Evolutionary conservation across 2,888 invertebrate genomes (phyloP), one percentile per base, ranked within the genome.

Genomic region (Perdita meconis): DNA sequence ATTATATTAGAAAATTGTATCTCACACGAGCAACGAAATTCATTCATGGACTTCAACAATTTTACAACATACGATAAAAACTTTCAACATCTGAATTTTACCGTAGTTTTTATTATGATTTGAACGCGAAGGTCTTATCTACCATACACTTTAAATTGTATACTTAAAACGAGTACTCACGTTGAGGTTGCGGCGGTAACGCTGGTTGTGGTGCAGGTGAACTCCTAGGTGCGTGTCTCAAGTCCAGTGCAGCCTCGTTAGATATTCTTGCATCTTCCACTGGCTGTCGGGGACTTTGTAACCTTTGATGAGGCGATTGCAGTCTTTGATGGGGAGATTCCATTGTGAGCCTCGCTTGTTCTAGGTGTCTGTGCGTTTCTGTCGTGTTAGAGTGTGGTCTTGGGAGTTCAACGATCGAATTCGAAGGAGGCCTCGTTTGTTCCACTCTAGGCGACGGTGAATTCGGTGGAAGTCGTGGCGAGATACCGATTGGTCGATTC

Each of bases 291-390:
- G 91, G 91, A 67, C 91, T 91, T 68, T 91, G 91, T 60, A 91
- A 83, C 81, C 90, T 89, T 73, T 90, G 90, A 83, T 91, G 91
- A 24, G 91, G 91, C 36, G 90, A 91, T 66, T 91, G 90, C 63
- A 90, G 81, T 78, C 90, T 89, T 77, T 90, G 90, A 84, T 91
- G 90, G 6, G 91, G 90, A 36, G 91, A 91, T 83, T 91, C 91
- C 90, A 91, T 91, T 5, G 89, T 90, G 13, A 90, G 83, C 73
- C 90, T 87, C 1, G 89, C 85, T 78, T 91, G 91, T 63, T 91
- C 91, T 44, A 89, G 78, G 68, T 91, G 91, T 73, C 91, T 85
- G 47, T 90, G 81, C 24, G 87, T 79, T 60, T 91, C 91, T 36
- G 88, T 82, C 16, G 87, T 86, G 65, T 90, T 90, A 1, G 89